Evolutionary conservation across 2,113 vertebrate genomes (phyloP), one percentile per base, ranked within the genome.

Genomic region (Pollimyrus isidori): DNA sequence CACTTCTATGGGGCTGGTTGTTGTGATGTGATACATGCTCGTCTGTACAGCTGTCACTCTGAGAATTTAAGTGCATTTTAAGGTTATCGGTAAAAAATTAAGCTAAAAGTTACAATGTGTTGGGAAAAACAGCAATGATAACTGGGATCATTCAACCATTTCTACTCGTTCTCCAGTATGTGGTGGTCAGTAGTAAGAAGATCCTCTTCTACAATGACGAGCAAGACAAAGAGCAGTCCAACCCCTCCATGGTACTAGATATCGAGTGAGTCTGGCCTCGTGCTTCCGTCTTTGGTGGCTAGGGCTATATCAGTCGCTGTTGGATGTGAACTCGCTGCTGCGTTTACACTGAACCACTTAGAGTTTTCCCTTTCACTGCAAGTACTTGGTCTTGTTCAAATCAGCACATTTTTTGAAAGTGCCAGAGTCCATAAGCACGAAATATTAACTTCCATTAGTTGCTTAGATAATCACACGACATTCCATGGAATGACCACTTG

Each of bases 131-230:
- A 21, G 5, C 35, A 80, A 42, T 80, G 15, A 35, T 80, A 35
- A 80, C 10, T 19, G 73, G 35, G 73, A 19, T 56, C n/a, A 50
- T 46, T 88, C 50, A 45, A 21, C 89, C 23, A 11, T 48, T 48
- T 23, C 3, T 84, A 3, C 45, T 48, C 90, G 15, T 92, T 92
- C 39, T 45, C 1, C 92, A 99, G 98, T 99, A 99, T 93, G 98
- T 99, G 94, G 98, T 99, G 88, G 98, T 99, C 90, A 99, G 98
- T 96, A 99, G 98, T 94, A 99, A 98, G 95, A 99, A 99, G 95
- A 99, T 99, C 91, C 93, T 99, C 88, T 99, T 99, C 94, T 99
- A 99, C 94, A 99, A 99, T 3, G 98, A 99, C 80, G 98, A 99
- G 93, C 97, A 97, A 94, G 97, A 99, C 94, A 99, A 98, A 93